These are phyloP conservation scores for Eucriotettix oculatus DNA, from an alignment of 2,888 invertebrate genomes.

Conservation along the genomic window DNA sequence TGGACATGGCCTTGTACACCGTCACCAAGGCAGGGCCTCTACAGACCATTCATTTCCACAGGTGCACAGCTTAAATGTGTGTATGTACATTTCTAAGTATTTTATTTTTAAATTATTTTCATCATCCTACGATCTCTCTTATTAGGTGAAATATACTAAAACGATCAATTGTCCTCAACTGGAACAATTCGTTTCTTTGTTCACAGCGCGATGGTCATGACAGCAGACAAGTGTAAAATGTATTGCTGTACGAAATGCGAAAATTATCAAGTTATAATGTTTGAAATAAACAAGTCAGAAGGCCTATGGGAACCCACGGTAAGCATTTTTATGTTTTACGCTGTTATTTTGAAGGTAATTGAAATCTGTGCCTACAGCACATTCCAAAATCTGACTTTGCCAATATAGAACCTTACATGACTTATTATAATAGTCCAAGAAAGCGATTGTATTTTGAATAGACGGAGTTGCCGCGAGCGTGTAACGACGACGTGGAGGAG, in stretches of 20 bases:
- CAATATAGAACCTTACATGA: neutral
- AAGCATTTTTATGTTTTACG: neutral
- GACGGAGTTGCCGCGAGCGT: conserved; percentile 15
- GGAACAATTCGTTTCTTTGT: too few relatives aligned
- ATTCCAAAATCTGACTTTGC: neutral
- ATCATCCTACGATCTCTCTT: too few relatives aligned
- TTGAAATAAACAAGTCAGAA: conserved; percentile 14
- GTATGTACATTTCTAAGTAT: too few relatives aligned
- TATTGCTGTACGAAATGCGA: conserved; percentile 53
- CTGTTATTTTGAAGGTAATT: too few relatives aligned
- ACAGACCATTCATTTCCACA: conserved; percentile 40
- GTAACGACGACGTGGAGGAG: conserved; percentile 56
- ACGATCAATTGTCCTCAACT: too few relatives aligned
- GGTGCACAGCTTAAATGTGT: conserved; percentile 19
- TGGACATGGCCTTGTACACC: conserved; percentile 48
- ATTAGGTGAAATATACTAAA: too few relatives aligned
- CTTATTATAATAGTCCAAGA: neutral
- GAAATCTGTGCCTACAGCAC: too few relatives aligned
- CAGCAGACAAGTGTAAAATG: conserved; percentile 43
- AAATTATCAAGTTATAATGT: conserved; percentile 28
- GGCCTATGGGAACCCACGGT: conserved; percentile 6
- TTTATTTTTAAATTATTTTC: too few relatives aligned
- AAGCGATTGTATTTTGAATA: neutral
- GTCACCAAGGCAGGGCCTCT: conserved; percentile 34
- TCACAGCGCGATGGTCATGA: conserved; percentile 47